Base-by-base conservation (phyloP, 2,888 invertebrate genomes). In the Phlogophora meticulosa region DNA sequence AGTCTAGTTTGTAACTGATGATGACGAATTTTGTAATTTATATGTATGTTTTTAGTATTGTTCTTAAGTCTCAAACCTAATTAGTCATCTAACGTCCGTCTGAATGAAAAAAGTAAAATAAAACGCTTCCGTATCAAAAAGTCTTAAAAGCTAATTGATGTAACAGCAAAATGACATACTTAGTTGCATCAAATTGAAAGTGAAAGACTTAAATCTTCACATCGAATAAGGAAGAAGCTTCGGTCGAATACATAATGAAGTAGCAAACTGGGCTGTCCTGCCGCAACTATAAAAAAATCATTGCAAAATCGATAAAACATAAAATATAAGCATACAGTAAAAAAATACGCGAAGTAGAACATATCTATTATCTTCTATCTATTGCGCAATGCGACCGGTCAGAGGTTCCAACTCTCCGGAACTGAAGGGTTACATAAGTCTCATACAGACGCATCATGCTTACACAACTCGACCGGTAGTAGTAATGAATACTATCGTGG, bases 351-450 rank as follows among this genome's bases (percentile, higher is more conserved):
- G 49, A 75, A 75, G 68, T 78, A 49, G 79, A 66, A 72, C 72
- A 72, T 53, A 61, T 74, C 36, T 51, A 52, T 72, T 64, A 76
- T 53, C 46, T 51, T 38, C 22, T 51, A 76, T 58, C 55, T 81
- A 64, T 80, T 80, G 13, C 75, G 52, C 40, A 75, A 78, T 57
- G 15, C 5, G 48, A 40, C 22, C 53, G 78, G 78, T 70, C 76
- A 75, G 43, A 76, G 70, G 70, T 79, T 55, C 34, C 32, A 49
- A 61, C 58, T 40, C 57, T 24, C 70, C 76, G 76, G 76, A 76
- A 70, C 70, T 69, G 13, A 40, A 17, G 13, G n/a, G 45, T 75
- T 79, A 48, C 49, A 59, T 75, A 79, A 78, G 43, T 22, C 43
- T 42, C 51, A 45, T 53, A 78, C n/a, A 45, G 59, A 60, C 32